These are phyloP conservation scores for Sarcophilus harrisii DNA, from an alignment of 2,797 vertebrate species.

Conservation along the genomic window DNA sequence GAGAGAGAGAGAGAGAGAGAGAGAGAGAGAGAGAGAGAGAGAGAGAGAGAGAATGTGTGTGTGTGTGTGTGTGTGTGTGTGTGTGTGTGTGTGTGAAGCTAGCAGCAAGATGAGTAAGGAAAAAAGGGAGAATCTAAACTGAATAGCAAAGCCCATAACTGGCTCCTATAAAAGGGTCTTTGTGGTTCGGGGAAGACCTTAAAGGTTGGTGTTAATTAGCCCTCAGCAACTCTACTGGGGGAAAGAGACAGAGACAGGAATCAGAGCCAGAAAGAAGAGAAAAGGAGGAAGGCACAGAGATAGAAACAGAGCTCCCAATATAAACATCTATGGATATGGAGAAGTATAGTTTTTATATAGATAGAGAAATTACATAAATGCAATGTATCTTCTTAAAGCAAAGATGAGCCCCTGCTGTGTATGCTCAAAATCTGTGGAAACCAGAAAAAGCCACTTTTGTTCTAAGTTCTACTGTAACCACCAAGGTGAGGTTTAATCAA, in stretches of 20 bases:
- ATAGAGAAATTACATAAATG: not conserved
- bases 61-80: constrained; percentile 2
- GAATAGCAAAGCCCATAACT: not conserved
- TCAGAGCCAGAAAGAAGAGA: too few species aligned
- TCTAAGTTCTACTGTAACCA: not conserved
- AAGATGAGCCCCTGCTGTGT: not conserved
- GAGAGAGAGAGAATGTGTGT: too few species aligned
- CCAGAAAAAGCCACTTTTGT: not conserved
- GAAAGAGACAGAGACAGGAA: not conserved
- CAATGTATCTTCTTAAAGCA: not conserved
- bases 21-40: too few species aligned
- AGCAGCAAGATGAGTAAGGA: constrained; percentile 64
- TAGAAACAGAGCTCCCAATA: not conserved
- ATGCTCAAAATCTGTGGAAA: not conserved
- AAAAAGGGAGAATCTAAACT: fast-evolving
- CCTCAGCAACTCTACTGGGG: not conserved
- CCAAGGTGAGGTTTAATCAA: not conserved
- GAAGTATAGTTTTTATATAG: not conserved
- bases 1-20: too few species aligned
- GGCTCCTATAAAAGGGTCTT: not conserved
- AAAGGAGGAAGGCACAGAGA: not conserved
- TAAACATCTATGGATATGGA: not conserved
- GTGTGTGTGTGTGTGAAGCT: constrained; percentile 27
- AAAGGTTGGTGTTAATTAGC: not conserved
- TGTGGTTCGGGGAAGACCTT: not conserved